These are phyloP conservation scores for Chitala chitala DNA, from an alignment of 2,113 vertebrate genomes.

Conservation along the genomic window DNA sequence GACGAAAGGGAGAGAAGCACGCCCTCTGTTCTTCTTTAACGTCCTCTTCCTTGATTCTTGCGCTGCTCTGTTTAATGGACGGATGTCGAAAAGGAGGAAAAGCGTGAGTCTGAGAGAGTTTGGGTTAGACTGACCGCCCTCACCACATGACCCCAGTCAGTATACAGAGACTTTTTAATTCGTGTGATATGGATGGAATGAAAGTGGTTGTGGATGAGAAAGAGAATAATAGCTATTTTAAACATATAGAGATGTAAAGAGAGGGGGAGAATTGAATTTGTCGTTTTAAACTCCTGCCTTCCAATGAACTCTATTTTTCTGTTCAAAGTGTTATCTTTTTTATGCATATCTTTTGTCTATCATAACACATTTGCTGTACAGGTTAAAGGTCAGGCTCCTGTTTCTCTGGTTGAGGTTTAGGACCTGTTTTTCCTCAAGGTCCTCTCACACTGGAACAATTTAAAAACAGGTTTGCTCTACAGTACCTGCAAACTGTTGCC, in stretches of 20 bases:
- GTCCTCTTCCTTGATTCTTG: neutral
- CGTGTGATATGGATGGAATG: conserved; percentile 13
- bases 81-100: neutral
- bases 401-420: conserved; percentile 28
- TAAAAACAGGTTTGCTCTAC: conserved; percentile 14
- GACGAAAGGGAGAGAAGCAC: no score
- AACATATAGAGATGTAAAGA: conserved; percentile 30
- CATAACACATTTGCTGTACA: conserved; percentile 20
- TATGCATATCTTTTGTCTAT: conserved; percentile 19
- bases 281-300: conserved; percentile 33
- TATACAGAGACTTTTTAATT: neutral
- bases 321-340: conserved; percentile 21
- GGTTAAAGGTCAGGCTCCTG: conserved; percentile 12
- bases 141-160: neutral
- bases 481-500: neutral
- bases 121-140: no score
- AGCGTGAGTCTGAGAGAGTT: neutral
- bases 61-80: neutral
- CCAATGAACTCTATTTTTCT: conserved; percentile 34
- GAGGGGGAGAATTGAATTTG: neutral
- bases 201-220: neutral
- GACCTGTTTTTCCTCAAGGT: conserved; percentile 14
- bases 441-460: conserved; percentile 8
- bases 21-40: neutral
- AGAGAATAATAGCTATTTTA: conserved; percentile 39